These are phyloP conservation scores for Pontoporia blainvillei DNA, from an alignment of 2,113 vertebrate genomes.

Conservation along the genomic window DNA sequence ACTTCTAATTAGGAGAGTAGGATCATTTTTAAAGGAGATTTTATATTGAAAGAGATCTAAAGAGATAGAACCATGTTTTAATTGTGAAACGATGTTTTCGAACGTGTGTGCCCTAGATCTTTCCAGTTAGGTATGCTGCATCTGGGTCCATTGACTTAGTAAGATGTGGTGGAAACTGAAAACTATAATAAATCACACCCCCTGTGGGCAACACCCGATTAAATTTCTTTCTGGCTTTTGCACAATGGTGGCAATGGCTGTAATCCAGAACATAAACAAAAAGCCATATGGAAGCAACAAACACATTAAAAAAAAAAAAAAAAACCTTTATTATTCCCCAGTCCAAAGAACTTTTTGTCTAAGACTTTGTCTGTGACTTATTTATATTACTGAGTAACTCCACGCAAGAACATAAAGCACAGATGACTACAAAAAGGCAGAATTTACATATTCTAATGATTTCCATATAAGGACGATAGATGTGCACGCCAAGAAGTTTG, in stretches of 20 bases:
- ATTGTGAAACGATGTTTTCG: not conserved
- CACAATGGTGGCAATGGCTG: slow-evolving; percentile 56
- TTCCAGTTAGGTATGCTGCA: not conserved
- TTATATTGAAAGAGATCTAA: slow-evolving; percentile 19
- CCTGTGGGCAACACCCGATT: not conserved
- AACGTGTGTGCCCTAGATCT: not conserved
- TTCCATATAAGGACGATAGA: slow-evolving; percentile 29
- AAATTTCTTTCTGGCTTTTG: slow-evolving; percentile 65
- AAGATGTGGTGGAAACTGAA: slow-evolving; percentile 14
- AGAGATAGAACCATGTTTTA: slow-evolving; percentile 6
- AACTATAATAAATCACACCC: slow-evolving; percentile 45
- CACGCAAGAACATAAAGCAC: slow-evolving; percentile 42
- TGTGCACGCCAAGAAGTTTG: slow-evolving; percentile 30
- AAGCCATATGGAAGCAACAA: slow-evolving; percentile 68
- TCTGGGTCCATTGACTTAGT: not conserved
- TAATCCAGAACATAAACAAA: slow-evolving; percentile 65
- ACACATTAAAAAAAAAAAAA: slow-evolving; percentile 28
- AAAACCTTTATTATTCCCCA: slow-evolving; percentile 37
- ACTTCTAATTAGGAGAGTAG: not conserved
- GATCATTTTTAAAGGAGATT: not conserved
- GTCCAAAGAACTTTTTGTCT: slow-evolving; percentile 55
- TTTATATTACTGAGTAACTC: slow-evolving; percentile 58
- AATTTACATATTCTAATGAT: slow-evolving; percentile 54
- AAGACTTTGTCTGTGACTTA: slow-evolving; percentile 34
- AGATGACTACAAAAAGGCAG: slow-evolving; percentile 29